Conservation (phyloP, 2,113 vertebrate species). For the Microcebus murinus region DNA sequence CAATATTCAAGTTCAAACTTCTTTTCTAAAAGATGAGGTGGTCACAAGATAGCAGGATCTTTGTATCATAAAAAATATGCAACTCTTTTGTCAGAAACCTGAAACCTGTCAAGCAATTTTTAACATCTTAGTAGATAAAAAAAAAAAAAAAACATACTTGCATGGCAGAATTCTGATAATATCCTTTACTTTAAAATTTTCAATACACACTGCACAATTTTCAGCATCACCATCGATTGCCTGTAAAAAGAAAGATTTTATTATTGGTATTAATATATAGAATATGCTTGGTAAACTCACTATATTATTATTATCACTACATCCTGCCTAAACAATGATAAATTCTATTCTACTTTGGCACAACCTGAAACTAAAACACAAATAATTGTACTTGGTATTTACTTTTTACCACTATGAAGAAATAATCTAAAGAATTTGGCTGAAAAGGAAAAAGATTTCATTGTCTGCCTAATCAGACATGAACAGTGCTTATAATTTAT, state of each 20-base stretch:
- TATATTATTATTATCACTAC: not conserved
- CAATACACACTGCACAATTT: slow-evolving; percentile 91
- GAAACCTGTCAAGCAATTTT: not conserved
- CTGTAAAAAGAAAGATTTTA: slow-evolving; percentile 73
- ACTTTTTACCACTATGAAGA: not conserved
- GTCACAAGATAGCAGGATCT: not conserved
- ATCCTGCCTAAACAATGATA: not conserved
- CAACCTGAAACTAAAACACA: not conserved
- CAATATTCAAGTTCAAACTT: not conserved
- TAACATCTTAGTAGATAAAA: not conserved
- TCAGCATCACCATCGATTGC: slow-evolving; percentile 88
- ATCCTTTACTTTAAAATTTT: slow-evolving; percentile 90
- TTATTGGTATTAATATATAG: not conserved
- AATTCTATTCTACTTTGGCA: not conserved
- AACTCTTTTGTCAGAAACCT: not conserved
- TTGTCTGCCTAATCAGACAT: not conserved
- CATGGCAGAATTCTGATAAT: slow-evolving; percentile 89
- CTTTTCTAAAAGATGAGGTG: not conserved
- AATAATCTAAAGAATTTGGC: not conserved
- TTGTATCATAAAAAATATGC: not conserved
- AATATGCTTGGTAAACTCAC: not conserved
- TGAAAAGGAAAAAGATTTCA: slow-evolving; percentile 15
- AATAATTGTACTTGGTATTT: not conserved
- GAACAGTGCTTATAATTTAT: not conserved
- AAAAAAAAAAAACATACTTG: slow-evolving; percentile 85